These are phyloP conservation scores for Rhodinocichla rosea DNA, from an alignment of 2,113 vertebrate species.

Conservation along the genomic window DNA sequence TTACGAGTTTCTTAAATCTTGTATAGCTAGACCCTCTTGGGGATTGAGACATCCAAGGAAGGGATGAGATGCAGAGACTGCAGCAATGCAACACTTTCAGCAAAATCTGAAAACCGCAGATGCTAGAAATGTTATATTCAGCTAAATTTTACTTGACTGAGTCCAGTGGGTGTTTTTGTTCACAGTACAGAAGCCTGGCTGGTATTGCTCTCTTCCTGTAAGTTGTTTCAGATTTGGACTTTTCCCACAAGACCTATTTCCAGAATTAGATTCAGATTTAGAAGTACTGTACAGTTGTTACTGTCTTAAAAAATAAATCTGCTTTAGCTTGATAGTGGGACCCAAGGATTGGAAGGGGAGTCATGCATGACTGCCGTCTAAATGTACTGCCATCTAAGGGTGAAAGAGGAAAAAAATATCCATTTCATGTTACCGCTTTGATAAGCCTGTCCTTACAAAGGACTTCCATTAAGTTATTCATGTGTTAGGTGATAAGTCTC, in stretches of 20 bases:
- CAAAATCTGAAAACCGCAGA: neutral
- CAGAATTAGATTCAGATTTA: constrained; percentile 35
- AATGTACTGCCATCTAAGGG: neutral
- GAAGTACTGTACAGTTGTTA: neutral
- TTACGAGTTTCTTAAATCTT: neutral
- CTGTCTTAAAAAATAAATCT: constrained; percentile 8
- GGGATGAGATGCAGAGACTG: neutral
- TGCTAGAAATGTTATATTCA: neutral
- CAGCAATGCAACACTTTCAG: neutral
- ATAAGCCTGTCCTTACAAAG: neutral
- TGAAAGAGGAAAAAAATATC: neutral
- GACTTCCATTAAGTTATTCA: neutral
- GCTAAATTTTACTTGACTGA: neutral
- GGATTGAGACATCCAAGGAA: neutral
- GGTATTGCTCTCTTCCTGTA: neutral
- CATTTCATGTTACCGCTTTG: neutral
- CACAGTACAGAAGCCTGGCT: neutral
- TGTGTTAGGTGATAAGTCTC: neutral
- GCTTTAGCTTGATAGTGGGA: neutral
- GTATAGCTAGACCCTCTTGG: neutral
- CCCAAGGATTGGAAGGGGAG: neutral
- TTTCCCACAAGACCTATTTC: constrained; percentile 36
- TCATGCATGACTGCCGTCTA: neutral
- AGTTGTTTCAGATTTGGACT: constrained; percentile 33
- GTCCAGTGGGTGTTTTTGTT: constrained; percentile 13